Base-by-base conservation (phyloP, 2,797 vertebrate species). In the Peromyscus eremicus region DNA sequence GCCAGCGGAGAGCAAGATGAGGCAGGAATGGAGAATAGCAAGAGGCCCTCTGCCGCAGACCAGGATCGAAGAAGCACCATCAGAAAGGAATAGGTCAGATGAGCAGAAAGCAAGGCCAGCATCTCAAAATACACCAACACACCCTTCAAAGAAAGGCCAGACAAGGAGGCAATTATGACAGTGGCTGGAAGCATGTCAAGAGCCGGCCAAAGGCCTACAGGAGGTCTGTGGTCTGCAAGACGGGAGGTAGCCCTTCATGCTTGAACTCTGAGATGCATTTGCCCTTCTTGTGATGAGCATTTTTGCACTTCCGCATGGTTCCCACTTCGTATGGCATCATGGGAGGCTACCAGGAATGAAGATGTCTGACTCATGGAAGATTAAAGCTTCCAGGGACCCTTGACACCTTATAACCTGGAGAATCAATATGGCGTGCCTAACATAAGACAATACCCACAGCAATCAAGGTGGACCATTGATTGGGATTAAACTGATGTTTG, bases 1-100 rank as follows among this genome's bases (percentile, higher is more conserved):
- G 92, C 89, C 89, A 83, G 85, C 77, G 14, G 6, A 81, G 76
- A 95, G 75, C 75, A 89, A 92, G 89, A 95, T 81, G 75, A 89
- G 89, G 95, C 94, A 95, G 86, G 82, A 94, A 68, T 2, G 23
- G 43, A 92, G 82, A 92, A 27, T 21, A 84, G 23, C 89, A 91
- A 73, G 25, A 52, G 40, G 19, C 64, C n/a, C 40, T 92, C 23
- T 27, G 14, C 82, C 55, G 11, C 10, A 37, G 32, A 55, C 34
- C 17, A n/a, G 68, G 37, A 70, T 1, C 46, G 9, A 75, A 76
- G 13, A 95, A 60, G 55, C 3, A 5, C 57, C 9, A 10, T n/a
- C 60, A 25, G 46, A 70, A 57, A 55, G 4, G 60, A 27, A 6
- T 0, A 21, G 16, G 3, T 52, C 49, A 49, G 85, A 34, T 57